phyloP scores from a whole-genome alignment of 2,797 vertebrate species.

The Rallus crepitans region DNA sequence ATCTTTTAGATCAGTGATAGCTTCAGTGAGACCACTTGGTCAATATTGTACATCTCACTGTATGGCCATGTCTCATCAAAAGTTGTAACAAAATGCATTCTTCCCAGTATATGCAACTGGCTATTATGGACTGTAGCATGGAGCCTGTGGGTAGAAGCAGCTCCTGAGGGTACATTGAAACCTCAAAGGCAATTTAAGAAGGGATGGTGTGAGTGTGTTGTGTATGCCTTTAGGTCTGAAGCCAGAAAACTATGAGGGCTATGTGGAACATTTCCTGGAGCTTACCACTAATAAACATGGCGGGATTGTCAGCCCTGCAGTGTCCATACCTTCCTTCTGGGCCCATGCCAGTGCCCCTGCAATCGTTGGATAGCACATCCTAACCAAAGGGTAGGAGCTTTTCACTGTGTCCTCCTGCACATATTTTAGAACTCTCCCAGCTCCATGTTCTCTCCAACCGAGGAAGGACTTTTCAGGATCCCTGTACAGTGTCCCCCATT shows the following conservation, averaged over 20 bases:
- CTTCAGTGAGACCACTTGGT: background rate
- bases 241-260: conserved; percentile 48
- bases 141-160: background rate
- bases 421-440: background rate
- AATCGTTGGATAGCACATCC: rapidly evolving
- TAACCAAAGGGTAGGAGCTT: background rate
- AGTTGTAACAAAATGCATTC: background rate
- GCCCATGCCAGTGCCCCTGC: background rate
- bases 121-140: rapidly evolving
- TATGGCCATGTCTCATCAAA: background rate
- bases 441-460: too few species aligned
- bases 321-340: conserved; percentile 4
- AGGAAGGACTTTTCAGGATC: background rate
- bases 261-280: conserved; percentile 70
- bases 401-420: background rate
- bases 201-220: background rate
- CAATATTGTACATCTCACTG: background rate
- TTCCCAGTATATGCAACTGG: background rate
- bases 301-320: conserved; percentile 15
- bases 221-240: background rate
- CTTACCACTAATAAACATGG: conserved; percentile 46
- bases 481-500: rapidly evolving
- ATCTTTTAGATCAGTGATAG: background rate
- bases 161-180: background rate
- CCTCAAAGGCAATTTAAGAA: conserved; percentile 50